Percentiles rank a stretch among this genome's conserved stretches.
phyloP scores from a whole-genome alignment of 2,797 vertebrate genomes.

The Crax fasciolata region DNA sequence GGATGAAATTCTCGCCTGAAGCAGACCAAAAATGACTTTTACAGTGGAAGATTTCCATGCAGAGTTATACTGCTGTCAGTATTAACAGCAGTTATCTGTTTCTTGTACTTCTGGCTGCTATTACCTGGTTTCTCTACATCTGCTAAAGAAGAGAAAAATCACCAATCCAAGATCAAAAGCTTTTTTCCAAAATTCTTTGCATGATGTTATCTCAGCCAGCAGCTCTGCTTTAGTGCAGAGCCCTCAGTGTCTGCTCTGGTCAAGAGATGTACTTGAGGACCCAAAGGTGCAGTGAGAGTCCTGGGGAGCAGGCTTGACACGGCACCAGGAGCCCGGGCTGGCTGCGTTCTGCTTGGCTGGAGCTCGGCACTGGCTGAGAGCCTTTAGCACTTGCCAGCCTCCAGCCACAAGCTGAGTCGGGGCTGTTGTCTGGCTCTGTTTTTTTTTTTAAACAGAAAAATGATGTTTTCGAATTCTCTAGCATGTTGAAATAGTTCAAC shows the following conservation, averaged over 20 bases:
- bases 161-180: neutral
- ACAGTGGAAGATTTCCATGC: neutral
- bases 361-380: neutral
- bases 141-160: neutral
- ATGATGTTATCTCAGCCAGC: neutral
- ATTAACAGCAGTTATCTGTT: neutral
- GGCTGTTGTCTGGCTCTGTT: neutral
- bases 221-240: neutral
- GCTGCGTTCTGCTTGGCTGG: neutral
- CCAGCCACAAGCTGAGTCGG: neutral
- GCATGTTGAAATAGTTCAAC: neutral
- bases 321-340: neutral
- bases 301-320: neutral
- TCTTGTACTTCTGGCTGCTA: neutral
- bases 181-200: neutral
- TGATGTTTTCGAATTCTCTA: neutral
- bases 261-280: neutral
- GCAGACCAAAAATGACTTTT: neutral
- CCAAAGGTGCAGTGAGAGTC: neutral
- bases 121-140: neutral
- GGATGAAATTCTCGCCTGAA: slow-evolving; percentile 42
- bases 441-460: neutral
- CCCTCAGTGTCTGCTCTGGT: neutral
- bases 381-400: neutral
- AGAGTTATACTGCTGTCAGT: neutral